Percentiles rank a stretch among this genome's conserved stretches.
These are phyloP conservation scores for Machaerirhynchus nigripectus DNA, from an alignment of 2,113 vertebrate species.

Conservation along the genomic window DNA sequence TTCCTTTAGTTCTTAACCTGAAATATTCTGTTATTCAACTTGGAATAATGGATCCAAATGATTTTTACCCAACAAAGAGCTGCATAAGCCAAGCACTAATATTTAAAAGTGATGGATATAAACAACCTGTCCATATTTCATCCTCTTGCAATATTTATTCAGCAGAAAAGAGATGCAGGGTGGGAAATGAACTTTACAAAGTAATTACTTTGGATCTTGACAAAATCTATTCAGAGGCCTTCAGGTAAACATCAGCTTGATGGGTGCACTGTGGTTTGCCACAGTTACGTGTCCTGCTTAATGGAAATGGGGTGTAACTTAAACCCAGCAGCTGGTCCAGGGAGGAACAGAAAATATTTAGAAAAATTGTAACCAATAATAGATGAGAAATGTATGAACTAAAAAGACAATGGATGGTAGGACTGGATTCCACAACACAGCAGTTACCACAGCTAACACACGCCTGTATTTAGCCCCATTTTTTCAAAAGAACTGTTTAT, in stretches of 20 bases:
- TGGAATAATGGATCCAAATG: constrained; percentile 44
- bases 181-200: constrained; percentile 72
- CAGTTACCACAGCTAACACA: not conserved
- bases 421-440: not conserved
- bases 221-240: constrained; percentile 60
- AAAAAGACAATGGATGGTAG: not conserved
- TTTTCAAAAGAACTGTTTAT: not conserved
- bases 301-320: not conserved
- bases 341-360: not conserved
- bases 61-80: constrained; percentile 46
- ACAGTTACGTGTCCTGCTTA: not conserved
- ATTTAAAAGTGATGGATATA: constrained; percentile 65
- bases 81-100: constrained; percentile 32
- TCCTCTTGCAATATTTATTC: constrained; percentile 72
- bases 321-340: not conserved
- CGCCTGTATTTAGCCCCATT: rapidly evolving
- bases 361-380: not conserved
- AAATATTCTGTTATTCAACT: constrained; percentile 23
- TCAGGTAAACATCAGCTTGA: constrained; percentile 62
- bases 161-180: constrained; percentile 26
- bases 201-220: constrained; percentile 74
- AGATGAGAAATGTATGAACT: not conserved
- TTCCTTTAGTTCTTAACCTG: constrained; percentile 37
- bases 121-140: constrained; percentile 48
- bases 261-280: not conserved